These are phyloP conservation scores for Sparidentex hasta DNA, from an alignment of 2,797 vertebrate genomes.

Conservation along the genomic window DNA sequence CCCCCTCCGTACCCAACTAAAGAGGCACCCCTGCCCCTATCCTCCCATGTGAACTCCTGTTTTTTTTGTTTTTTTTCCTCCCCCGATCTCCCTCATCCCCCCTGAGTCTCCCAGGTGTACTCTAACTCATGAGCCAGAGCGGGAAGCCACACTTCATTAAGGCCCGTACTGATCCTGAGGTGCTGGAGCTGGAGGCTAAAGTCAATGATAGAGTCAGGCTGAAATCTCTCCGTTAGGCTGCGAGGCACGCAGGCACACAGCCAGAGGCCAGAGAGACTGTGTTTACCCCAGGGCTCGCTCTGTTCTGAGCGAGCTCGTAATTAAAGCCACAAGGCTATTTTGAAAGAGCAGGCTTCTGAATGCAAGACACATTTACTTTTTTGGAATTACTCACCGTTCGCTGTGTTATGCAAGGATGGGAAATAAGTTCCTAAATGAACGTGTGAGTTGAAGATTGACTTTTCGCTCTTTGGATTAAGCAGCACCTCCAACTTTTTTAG, in stretches of 20 bases:
- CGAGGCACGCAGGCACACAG: slow-evolving; percentile 67
- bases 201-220: slow-evolving; percentile 68
- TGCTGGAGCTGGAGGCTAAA: slow-evolving; percentile 58
- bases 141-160: slow-evolving; percentile 80
- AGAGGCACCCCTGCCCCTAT: slow-evolving; percentile 42
- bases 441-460: not conserved
- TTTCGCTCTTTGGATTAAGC: not conserved
- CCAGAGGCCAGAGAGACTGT: slow-evolving; percentile 56
- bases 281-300: slow-evolving; percentile 37
- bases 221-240: slow-evolving; percentile 71
- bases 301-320: slow-evolving; percentile 42
- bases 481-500: not conserved
- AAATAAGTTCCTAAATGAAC: not conserved
- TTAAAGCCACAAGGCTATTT: slow-evolving; percentile 54
- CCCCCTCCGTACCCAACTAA: slow-evolving; percentile 1
- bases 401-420: slow-evolving; percentile 8
- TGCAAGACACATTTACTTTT: slow-evolving; percentile 1
- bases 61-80: slow-evolving; percentile 17
- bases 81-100: slow-evolving; percentile 41
- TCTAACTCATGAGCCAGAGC: slow-evolving; percentile 72
- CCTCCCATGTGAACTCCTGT: slow-evolving; percentile 4
- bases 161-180: slow-evolving; percentile 65
- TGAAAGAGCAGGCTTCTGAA: slow-evolving; percentile 20
- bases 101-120: slow-evolving; percentile 62
- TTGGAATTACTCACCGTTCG: not conserved